phyloP scores from a whole-genome alignment of 2,113 vertebrate species.

The Archocentrus centrarchus region DNA sequence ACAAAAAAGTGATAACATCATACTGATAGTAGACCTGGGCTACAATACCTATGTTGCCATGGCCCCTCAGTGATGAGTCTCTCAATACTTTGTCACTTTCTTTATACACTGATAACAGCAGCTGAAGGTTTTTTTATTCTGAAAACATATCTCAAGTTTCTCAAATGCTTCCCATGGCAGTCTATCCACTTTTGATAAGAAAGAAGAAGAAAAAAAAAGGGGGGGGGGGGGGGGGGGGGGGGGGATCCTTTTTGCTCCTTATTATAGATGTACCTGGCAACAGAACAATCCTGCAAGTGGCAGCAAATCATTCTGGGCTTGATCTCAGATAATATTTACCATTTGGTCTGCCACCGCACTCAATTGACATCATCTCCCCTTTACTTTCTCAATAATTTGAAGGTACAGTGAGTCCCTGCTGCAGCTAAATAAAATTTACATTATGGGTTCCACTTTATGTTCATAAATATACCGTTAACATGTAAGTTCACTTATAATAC shows the following conservation, averaged over 20 bases:
- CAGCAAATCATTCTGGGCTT: neutral
- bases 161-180: neutral
- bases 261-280: neutral
- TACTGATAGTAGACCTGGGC: neutral
- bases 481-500: too few relatives aligned
- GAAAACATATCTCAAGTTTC: neutral
- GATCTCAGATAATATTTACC: neutral
- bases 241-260: neutral
- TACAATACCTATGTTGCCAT: slow-evolving; percentile 16
- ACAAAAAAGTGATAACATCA: neutral
- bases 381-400: neutral
- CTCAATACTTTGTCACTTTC: neutral
- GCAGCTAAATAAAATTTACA: neutral
- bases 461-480: too few relatives aligned
- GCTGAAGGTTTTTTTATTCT: neutral
- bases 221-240: too few relatives aligned
- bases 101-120: neutral
- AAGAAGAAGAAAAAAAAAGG: neutral
- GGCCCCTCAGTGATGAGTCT: slow-evolving; percentile 4
- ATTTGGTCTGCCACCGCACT: neutral
- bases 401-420: slow-evolving; percentile 2
- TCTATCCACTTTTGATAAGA: neutral
- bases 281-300: neutral
- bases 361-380: neutral
- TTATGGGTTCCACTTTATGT: too few relatives aligned